Evolutionary conservation across 2,888 invertebrate genomes (phyloP).

Genomic region (Allacma fusca): DNA sequence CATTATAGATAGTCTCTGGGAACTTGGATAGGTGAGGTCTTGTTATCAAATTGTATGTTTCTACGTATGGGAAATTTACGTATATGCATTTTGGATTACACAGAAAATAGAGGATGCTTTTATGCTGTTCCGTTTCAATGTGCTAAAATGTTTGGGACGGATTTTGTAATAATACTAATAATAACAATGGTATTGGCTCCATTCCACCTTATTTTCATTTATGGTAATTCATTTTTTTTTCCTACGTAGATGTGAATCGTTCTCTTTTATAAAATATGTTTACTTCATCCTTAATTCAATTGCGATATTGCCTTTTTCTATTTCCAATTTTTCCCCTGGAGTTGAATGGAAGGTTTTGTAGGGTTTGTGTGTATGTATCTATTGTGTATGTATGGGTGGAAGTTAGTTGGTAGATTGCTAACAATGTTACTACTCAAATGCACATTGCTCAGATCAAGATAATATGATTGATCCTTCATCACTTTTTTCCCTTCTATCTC

Average conservation of each 20-base stretch:
- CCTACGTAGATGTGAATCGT: neutral
- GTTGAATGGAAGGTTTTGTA: neutral
- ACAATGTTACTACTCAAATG: neutral
- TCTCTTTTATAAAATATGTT: too few species aligned
- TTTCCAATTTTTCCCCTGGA: too few species aligned
- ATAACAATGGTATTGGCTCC: neutral
- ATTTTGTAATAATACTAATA: neutral
- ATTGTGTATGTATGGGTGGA: neutral
- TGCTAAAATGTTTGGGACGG: neutral
- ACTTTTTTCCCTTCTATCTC: neutral
- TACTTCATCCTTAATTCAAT: constrained; percentile 30
- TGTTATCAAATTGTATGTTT: too few species aligned
- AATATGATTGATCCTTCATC: constrained; percentile 14
- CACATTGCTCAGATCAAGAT: neutral
- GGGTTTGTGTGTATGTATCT: too few species aligned
- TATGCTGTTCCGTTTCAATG: neutral
- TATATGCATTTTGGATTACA: constrained; percentile 11
- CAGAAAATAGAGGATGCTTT: too few species aligned
- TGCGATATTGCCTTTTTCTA: neutral
- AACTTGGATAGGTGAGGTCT: too few species aligned
- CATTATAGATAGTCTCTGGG: constrained; percentile 29
- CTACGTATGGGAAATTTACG: neutral
- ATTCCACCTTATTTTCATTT: neutral
- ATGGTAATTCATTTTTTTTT: constrained; percentile 7
- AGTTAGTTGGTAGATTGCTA: neutral